phyloP scores from a whole-genome alignment of 2,113 vertebrate genomes.

The Pitta sordida region DNA sequence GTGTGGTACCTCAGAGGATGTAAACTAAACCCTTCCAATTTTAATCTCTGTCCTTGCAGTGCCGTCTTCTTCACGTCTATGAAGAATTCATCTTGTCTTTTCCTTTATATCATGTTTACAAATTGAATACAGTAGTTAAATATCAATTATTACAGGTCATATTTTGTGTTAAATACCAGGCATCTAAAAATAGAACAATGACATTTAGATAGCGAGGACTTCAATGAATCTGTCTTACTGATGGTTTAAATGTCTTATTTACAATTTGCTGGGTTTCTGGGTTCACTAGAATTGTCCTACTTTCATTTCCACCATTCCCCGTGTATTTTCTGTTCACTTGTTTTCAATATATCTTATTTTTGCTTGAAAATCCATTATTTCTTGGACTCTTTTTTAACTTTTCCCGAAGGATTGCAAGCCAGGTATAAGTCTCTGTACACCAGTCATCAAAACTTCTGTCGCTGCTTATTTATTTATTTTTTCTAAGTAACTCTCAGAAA shows the following conservation, averaged over 20 bases:
- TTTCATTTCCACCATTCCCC: neutral
- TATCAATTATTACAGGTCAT: constrained; percentile 60
- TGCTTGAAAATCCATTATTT: constrained; percentile 18
- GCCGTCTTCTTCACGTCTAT: neutral
- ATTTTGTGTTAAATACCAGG: constrained; percentile 56
- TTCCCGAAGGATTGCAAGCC: neutral
- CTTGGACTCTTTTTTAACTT: neutral
- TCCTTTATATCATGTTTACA: constrained; percentile 44
- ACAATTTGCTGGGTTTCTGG: neutral
- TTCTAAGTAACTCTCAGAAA: neutral
- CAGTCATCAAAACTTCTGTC: neutral
- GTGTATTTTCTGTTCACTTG: neutral
- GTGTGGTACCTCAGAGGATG: constrained; percentile 43
- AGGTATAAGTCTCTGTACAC: neutral
- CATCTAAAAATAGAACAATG: constrained; percentile 38
- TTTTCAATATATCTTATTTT: neutral
- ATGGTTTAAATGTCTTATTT: constrained; percentile 25
- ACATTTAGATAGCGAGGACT: constrained; percentile 31
- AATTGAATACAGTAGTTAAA: constrained; percentile 54
- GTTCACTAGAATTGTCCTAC: neutral
- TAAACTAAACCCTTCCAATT: constrained; percentile 41
- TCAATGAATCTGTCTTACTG: constrained; percentile 7
- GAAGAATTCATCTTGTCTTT: constrained; percentile 15
- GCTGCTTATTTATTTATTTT: neutral
- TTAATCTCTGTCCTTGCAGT: constrained; percentile 47